Conservation (phyloP, 2,888 invertebrate species). For the Cosmia trapezina region DNA sequence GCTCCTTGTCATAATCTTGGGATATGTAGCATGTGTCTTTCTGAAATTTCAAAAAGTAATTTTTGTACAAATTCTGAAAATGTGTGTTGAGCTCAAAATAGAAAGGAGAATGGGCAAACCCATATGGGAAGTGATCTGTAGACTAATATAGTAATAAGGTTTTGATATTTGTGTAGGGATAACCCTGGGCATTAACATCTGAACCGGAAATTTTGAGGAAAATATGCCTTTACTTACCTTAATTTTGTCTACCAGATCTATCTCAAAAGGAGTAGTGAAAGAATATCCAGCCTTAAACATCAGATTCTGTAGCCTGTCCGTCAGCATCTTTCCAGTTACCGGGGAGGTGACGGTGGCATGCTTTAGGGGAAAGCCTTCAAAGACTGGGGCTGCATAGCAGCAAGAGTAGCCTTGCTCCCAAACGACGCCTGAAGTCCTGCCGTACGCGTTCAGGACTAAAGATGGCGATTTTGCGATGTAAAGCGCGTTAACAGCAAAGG, state of each 20-base stretch:
- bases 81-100: neutral
- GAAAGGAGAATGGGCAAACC: no score
- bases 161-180: neutral
- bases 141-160: neutral
- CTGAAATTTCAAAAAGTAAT: slow-evolving; percentile 66
- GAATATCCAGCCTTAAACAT: slow-evolving; percentile 95
- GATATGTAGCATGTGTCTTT: slow-evolving; percentile 78
- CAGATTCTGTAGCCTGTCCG: slow-evolving; percentile 95
- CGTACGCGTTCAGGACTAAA: slow-evolving; percentile 86
- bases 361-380: slow-evolving; percentile 93
- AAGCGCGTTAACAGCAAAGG: slow-evolving; percentile 89
- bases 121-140: neutral
- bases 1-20: slow-evolving; percentile 71
- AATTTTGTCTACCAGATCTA: slow-evolving; percentile 97
- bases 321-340: slow-evolving; percentile 95
- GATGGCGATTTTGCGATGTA: slow-evolving; percentile 87
- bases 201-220: neutral
- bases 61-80: slow-evolving; percentile 67
- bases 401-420: slow-evolving; percentile 88
- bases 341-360: slow-evolving; percentile 95
- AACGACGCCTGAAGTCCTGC: slow-evolving; percentile 88
- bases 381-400: slow-evolving; percentile 88
- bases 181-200: neutral
- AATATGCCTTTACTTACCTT: slow-evolving; percentile 91
- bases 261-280: slow-evolving; percentile 96